These are phyloP conservation scores for Osmerus eperlanus DNA, from an alignment of 2,113 vertebrate species.

Conservation along the genomic window DNA sequence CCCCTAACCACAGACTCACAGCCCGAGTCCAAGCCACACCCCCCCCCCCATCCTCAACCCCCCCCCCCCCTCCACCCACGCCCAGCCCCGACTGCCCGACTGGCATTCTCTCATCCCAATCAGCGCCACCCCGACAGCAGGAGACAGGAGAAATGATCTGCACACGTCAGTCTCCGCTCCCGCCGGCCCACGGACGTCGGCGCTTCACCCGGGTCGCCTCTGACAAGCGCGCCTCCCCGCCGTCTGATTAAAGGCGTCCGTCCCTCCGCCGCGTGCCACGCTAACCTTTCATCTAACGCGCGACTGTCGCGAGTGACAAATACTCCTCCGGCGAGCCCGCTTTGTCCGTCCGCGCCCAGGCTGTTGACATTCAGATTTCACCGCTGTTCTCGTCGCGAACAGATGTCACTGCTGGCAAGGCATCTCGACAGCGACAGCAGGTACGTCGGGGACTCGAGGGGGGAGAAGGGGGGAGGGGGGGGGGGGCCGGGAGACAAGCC, in stretches of 20 bases:
- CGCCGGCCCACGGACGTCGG: slow-evolving; percentile 26
- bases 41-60: background rate
- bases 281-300: slow-evolving; percentile 98
- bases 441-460: slow-evolving; percentile 77
- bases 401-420: slow-evolving; percentile 94
- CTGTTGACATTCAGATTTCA: slow-evolving; percentile 96
- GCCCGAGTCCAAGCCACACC: background rate
- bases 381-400: slow-evolving; percentile 81
- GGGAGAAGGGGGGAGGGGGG: slow-evolving; percentile 87
- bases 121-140: slow-evolving; percentile 65
- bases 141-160: slow-evolving; percentile 90
- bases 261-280: slow-evolving; percentile 64
- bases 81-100: background rate
- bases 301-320: slow-evolving; percentile 92
- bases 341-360: slow-evolving; percentile 72
- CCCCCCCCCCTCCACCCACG: background rate
- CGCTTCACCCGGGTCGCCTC: slow-evolving; percentile 85
- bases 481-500: slow-evolving; percentile 69
- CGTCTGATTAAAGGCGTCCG: slow-evolving; percentile 89
- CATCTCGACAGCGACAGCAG: slow-evolving; percentile 87
- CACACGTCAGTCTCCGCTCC: slow-evolving; percentile 77
- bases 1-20: too few species aligned
- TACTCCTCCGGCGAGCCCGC: slow-evolving; percentile 82
- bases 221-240: slow-evolving; percentile 82
- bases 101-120: slow-evolving; percentile 46